phyloP scores from a whole-genome alignment of 2,797 vertebrate genomes.

The Echeneis naucrates region DNA sequence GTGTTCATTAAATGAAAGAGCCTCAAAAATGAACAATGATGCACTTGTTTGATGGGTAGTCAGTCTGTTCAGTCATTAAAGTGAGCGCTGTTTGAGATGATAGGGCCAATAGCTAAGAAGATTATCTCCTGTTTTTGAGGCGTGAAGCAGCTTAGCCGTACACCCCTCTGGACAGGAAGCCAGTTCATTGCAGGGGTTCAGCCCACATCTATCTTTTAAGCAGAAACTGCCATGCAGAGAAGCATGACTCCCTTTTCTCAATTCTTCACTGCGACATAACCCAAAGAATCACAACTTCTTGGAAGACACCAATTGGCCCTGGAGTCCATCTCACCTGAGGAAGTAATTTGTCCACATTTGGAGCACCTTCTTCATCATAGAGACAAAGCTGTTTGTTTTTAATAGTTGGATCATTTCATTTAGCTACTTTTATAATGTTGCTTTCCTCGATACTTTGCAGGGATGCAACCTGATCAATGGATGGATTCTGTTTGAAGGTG shows the following conservation, averaged over 20 bases:
- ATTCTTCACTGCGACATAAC: constrained; percentile 2
- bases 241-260: constrained; percentile 7
- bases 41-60: constrained; percentile 25
- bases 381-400: not conserved
- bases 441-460: not conserved
- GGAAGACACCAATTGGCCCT: not conserved
- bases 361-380: too few relatives aligned
- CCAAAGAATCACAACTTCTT: constrained; percentile 1
- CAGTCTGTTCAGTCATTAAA: constrained; percentile 50
- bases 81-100: constrained; percentile 50
- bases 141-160: constrained; percentile 58
- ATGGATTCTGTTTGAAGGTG: too few relatives aligned
- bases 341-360: constrained; percentile 1
- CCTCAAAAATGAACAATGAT: constrained; percentile 37
- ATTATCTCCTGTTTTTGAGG: constrained; percentile 64
- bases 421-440: not conserved
- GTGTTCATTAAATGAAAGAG: constrained; percentile 37
- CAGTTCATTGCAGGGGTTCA: constrained; percentile 44
- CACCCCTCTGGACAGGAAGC: constrained; percentile 62
- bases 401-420: not conserved
- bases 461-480: too few relatives aligned
- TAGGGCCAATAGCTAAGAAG: constrained; percentile 55
- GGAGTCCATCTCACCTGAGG: not conserved
- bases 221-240: constrained; percentile 27
- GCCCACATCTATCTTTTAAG: constrained; percentile 37